Evolutionary conservation across 2,797 vertebrate genomes (phyloP).

Genomic region (Staurois parvus): DNA sequence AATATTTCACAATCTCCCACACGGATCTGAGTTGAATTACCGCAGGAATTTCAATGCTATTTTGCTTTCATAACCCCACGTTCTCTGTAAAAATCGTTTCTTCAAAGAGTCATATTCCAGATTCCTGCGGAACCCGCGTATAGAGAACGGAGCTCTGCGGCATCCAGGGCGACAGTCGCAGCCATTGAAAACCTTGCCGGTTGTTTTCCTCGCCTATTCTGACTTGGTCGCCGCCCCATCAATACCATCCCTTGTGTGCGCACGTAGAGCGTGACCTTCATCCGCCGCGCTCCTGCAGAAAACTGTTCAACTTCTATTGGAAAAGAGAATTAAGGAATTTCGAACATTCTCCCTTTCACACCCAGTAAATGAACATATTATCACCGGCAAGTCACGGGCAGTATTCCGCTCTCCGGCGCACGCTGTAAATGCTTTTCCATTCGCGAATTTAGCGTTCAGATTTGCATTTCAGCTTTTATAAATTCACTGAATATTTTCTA

Average conservation of each 20-base stretch:
- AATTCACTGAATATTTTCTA: no score
- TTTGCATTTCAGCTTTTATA: no score
- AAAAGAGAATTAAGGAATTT: neutral
- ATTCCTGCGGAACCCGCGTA: neutral
- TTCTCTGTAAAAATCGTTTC: neutral
- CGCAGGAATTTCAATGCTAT: neutral
- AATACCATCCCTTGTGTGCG: neutral
- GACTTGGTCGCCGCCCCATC: neutral
- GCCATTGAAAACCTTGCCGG: conserved; percentile 1
- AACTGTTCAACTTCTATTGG: neutral
- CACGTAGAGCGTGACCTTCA: conserved; percentile 5
- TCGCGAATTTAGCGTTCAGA: no score
- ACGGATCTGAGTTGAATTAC: neutral
- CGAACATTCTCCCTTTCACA: neutral
- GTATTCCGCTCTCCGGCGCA: no score
- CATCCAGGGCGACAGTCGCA: neutral
- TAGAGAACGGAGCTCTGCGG: neutral
- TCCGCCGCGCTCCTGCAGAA: no score
- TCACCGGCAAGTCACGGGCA: neutral
- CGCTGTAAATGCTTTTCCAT: no score
- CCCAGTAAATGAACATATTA: neutral
- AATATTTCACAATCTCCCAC: neutral
- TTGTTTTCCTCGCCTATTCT: no score
- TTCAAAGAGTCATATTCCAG: neutral
- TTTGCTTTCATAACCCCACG: conserved; percentile 6